Conservation (phyloP, 2,113 vertebrate genomes). For the Salvator merianae region DNA sequence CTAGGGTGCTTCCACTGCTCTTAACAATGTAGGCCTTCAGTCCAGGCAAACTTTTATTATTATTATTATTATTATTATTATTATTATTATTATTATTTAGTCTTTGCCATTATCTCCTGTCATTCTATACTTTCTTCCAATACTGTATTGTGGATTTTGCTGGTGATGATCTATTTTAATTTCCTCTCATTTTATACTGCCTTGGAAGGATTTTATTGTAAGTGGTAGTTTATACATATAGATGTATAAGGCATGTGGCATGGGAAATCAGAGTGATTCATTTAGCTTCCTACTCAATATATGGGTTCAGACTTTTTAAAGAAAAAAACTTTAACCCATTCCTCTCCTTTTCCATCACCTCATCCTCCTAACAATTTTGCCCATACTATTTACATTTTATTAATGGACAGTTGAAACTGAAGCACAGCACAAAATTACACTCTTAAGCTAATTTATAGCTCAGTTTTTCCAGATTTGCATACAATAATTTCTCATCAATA, state of each 20-base stretch:
- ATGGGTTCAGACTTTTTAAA: not conserved
- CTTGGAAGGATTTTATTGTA: not conserved
- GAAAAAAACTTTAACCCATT: not conserved
- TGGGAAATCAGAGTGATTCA: not conserved
- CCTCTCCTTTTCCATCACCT: not conserved
- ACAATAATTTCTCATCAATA: slow-evolving; percentile 31
- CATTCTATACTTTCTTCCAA: not conserved
- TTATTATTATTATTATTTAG: not conserved
- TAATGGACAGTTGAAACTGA: not conserved
- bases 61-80: no score
- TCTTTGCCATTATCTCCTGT: not conserved
- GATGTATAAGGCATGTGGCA: slow-evolving; percentile 9
- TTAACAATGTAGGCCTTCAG: not conserved
- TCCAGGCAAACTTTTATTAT: not conserved
- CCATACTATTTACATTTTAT: not conserved
- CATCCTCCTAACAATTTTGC: not conserved
- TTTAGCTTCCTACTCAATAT: not conserved
- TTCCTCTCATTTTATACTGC: not conserved
- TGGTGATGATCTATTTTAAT: not conserved
- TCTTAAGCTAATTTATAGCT: not conserved
- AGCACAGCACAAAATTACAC: not conserved
- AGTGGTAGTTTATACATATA: not conserved
- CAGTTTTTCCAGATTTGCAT: slow-evolving; percentile 23
- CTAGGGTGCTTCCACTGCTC: not conserved
- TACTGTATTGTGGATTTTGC: not conserved